Conservation (phyloP, 1,140 invertebrate species). For the Bombus cullumanus region DNA sequence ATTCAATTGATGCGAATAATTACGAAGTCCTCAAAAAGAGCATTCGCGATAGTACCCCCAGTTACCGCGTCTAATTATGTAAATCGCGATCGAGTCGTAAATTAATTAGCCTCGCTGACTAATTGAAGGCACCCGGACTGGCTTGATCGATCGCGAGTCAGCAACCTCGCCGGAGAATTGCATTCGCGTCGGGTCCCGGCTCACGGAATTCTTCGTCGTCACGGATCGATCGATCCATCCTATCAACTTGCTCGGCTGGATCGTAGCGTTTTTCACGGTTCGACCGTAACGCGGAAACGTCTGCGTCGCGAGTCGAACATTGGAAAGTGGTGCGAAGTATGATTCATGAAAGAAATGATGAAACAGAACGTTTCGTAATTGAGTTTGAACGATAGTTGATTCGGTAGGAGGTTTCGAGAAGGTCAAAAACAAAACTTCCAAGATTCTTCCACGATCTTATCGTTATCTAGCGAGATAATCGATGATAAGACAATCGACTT, state of each 20-base stretch:
- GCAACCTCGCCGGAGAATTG: constrained; percentile 1
- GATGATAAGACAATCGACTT: not conserved
- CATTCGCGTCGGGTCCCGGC: not conserved
- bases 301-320: not conserved
- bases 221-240: constrained; percentile 4
- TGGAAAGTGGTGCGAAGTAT: not conserved
- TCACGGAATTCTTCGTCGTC: constrained; percentile 26
- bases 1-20: constrained; percentile 44
- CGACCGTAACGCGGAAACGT: not conserved
- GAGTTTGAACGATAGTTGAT: not conserved
- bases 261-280: not conserved
- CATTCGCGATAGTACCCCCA: constrained; percentile 12
- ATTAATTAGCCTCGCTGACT: constrained; percentile 61
- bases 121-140: constrained; percentile 55
- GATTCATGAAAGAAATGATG: not conserved
- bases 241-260: not conserved
- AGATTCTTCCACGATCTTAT: not conserved
- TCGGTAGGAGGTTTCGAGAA: not conserved
- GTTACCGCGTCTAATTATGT: constrained; percentile 57
- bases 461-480: not conserved
- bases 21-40: constrained; percentile 30
- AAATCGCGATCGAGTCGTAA: constrained; percentile 60
- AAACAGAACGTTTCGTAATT: not conserved
- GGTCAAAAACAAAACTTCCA: not conserved
- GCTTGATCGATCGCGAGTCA: constrained; percentile 57